These are phyloP conservation scores for Habroteleia sp. DNA, from an alignment of 2,888 invertebrate genomes.

Conservation along the genomic window DNA sequence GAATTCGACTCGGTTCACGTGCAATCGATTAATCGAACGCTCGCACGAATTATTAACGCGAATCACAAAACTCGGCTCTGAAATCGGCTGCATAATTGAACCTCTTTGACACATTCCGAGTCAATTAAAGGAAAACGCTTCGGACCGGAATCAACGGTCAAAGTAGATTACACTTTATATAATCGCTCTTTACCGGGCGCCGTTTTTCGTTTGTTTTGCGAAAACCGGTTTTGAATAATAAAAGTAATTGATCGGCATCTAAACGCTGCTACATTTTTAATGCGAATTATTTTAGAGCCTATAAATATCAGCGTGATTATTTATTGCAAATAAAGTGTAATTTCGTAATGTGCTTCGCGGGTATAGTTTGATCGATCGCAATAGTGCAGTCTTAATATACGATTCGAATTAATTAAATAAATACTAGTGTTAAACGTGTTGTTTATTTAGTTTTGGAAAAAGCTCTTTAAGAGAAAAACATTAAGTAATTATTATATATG, in stretches of 20 bases:
- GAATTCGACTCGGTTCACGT: slow-evolving; percentile 28
- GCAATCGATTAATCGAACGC: slow-evolving; percentile 28
- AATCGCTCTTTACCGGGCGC: neutral
- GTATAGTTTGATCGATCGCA: slow-evolving; percentile 38
- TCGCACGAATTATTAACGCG: slow-evolving; percentile 17
- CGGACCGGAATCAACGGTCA: neutral
- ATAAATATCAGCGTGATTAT: slow-evolving; percentile 47
- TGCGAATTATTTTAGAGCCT: slow-evolving; percentile 46
- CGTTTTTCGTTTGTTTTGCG: slow-evolving; percentile 32
- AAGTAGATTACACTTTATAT: slow-evolving; percentile 6
- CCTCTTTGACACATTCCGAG: neutral
- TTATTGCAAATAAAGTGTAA: slow-evolving; percentile 43
- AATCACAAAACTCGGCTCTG: slow-evolving; percentile 3
- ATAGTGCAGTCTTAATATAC: slow-evolving; percentile 21
- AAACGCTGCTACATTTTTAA: slow-evolving; percentile 40
- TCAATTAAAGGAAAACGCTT: slow-evolving; percentile 2
- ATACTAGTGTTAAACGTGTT: slow-evolving; percentile 7
- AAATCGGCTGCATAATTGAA: neutral
- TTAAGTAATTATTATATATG: too few relatives aligned
- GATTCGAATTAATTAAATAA: slow-evolving; percentile 25
- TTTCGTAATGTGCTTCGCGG: slow-evolving; percentile 30
- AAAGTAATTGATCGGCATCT: slow-evolving; percentile 42
- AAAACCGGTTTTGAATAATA: slow-evolving; percentile 34
- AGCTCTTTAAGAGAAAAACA: too few relatives aligned
- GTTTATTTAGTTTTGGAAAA: slow-evolving; percentile 12